phyloP scores from a whole-genome alignment of 2,113 vertebrate species.

The Antigone vipio region DNA sequence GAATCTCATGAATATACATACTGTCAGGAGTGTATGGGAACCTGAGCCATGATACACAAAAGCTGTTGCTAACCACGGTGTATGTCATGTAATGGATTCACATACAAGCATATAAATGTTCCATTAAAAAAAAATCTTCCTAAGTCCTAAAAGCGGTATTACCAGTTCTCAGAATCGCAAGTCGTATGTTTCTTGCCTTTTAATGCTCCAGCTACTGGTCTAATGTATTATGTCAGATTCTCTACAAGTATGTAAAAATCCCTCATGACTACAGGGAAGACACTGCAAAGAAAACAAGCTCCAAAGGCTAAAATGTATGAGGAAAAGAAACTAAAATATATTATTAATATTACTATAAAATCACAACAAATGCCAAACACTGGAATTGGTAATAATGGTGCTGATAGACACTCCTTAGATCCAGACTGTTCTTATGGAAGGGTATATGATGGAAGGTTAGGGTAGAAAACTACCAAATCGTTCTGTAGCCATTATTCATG shows the following conservation, averaged over 20 bases:
- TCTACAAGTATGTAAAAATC: not conserved
- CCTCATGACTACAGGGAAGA: not conserved
- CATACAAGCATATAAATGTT: not conserved
- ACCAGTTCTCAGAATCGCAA: not conserved
- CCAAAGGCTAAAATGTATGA: not conserved
- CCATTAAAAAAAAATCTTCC: not conserved
- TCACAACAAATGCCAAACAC: not conserved
- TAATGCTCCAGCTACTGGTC: not conserved
- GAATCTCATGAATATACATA: constrained; percentile 56
- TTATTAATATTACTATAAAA: not conserved
- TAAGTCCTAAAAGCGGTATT: not conserved
- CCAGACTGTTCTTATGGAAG: not conserved
- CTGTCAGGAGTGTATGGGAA: constrained; percentile 43
- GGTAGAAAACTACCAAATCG: not conserved
- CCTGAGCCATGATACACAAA: constrained; percentile 41
- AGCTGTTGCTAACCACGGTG: constrained; percentile 30
- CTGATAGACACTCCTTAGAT: not conserved
- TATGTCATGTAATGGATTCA: not conserved
- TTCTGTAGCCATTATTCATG: not conserved
- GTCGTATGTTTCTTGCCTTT: not conserved
- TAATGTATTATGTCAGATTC: not conserved
- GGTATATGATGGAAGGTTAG: not conserved
- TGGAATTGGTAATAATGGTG: not conserved
- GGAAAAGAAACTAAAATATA: not conserved
- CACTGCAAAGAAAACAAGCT: not conserved